Evolutionary conservation across 2,797 vertebrate species (phyloP).

Genomic region (Thalassophryne amazonica): DNA sequence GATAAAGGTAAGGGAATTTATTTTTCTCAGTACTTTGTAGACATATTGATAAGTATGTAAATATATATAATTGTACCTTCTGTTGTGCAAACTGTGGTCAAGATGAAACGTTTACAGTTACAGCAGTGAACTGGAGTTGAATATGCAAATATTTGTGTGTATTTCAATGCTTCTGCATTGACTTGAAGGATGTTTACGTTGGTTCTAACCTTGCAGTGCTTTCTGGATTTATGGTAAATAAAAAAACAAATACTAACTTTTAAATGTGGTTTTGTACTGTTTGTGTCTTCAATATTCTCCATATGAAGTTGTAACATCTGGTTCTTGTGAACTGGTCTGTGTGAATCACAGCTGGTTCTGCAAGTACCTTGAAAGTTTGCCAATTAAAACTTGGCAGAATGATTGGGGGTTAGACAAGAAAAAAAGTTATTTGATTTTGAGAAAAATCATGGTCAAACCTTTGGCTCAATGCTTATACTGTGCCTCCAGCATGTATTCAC

Average conservation of each 20-base stretch:
- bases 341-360: too few species aligned
- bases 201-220: slow-evolving; percentile 36
- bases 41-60: slow-evolving; percentile 53
- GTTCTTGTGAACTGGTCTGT: too few species aligned
- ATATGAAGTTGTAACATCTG: not conserved
- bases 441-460: too few species aligned
- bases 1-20: slow-evolving; percentile 59
- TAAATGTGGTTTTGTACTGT: slow-evolving; percentile 1
- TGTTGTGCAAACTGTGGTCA: slow-evolving; percentile 58
- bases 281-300: not conserved
- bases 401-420: too few species aligned
- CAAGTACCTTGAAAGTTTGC: too few species aligned
- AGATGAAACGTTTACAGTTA: slow-evolving; percentile 48
- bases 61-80: slow-evolving; percentile 60
- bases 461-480: too few species aligned
- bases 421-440: too few species aligned
- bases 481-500: too few species aligned
- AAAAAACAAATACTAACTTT: slow-evolving; percentile 51
- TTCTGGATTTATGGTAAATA: slow-evolving; percentile 62
- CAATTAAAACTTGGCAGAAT: too few species aligned
- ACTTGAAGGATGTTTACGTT: slow-evolving; percentile 23
- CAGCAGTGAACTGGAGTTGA: slow-evolving; percentile 15
- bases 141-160: slow-evolving; percentile 41
- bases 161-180: slow-evolving; percentile 26
- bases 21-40: slow-evolving; percentile 76